A percentile compares a stretch with the other conserved stretches of the same genome.
Conservation (phyloP, 2,113 vertebrate genomes). For the Dolichotis patagonum region DNA sequence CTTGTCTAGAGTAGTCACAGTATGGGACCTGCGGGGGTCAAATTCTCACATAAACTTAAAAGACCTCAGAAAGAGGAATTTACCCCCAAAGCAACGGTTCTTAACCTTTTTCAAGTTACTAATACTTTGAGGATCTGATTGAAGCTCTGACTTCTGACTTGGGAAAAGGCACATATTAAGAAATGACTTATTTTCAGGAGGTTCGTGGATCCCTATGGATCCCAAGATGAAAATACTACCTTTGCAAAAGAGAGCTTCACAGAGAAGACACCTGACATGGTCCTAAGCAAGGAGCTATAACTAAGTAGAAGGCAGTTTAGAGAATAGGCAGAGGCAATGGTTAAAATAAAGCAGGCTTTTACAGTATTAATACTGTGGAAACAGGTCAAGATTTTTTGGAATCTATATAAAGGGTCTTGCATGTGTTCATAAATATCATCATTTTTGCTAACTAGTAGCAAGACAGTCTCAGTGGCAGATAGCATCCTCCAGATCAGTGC, state of each 20-base stretch:
- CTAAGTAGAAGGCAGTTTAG: neutral
- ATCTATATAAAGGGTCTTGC: neutral
- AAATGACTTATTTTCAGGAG: neutral
- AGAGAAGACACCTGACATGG: neutral
- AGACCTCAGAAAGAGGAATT: slow-evolving; percentile 19
- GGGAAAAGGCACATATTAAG: neutral
- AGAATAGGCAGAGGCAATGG: neutral
- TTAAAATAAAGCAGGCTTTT: slow-evolving; percentile 40
- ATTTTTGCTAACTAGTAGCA: neutral
- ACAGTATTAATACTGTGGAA: neutral
- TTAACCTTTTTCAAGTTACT: slow-evolving; percentile 18
- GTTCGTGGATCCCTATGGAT: neutral
- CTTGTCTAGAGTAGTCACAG: neutral
- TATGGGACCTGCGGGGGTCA: neutral
- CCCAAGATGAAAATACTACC: neutral
- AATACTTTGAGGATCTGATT: slow-evolving; percentile 37
- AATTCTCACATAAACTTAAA: slow-evolving; percentile 43
- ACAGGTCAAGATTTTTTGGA: neutral
- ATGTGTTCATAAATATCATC: neutral
- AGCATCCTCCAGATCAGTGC: neutral
- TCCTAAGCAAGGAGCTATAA: neutral
- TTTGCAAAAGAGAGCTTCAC: neutral
- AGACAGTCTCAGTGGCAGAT: neutral
- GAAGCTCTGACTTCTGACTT: neutral
- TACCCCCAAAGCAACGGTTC: neutral